Conservation (phyloP, 2,888 invertebrate genomes). For the Dryococelus australis region DNA sequence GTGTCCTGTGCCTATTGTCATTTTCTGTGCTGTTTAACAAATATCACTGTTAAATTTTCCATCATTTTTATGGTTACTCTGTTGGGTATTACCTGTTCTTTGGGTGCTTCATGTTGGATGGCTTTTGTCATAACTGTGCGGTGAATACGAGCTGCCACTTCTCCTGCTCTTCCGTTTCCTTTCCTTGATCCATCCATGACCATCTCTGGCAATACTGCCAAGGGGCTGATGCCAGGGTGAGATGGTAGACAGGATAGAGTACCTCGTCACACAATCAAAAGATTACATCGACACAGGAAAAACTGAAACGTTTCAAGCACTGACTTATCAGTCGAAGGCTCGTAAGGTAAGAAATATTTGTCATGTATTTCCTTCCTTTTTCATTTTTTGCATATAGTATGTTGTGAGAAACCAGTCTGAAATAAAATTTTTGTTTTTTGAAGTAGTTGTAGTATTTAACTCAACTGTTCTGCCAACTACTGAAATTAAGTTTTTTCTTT, state of each 20-base stretch:
- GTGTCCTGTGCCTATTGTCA: slow-evolving; percentile 42
- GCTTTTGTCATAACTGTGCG: neutral
- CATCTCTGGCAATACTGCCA: slow-evolving; percentile 51
- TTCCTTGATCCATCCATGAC: neutral
- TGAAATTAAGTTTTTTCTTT: no score
- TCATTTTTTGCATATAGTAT: slow-evolving; percentile 40
- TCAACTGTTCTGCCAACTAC: no score
- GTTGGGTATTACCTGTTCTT: slow-evolving; percentile 29
- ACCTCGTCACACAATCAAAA: slow-evolving; percentile 86
- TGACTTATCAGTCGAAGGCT: slow-evolving; percentile 85
- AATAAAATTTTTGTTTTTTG: no score
- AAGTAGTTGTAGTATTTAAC: no score
- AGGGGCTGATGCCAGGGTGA: slow-evolving; percentile 74
- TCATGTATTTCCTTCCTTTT: slow-evolving; percentile 54
- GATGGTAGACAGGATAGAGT: slow-evolving; percentile 93
- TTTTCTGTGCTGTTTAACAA: slow-evolving; percentile 43
- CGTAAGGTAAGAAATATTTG: slow-evolving; percentile 76
- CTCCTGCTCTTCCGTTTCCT: neutral
- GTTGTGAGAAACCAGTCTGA: no score
- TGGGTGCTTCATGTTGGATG: neutral
- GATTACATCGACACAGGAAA: slow-evolving; percentile 85
- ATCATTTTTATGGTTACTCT: slow-evolving; percentile 20
- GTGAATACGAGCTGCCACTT: neutral
- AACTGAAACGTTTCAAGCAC: slow-evolving; percentile 78
- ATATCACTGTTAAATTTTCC: neutral